phyloP scores from a whole-genome alignment of 2,888 invertebrate species.

The Ornithoptera alexandrae region DNA sequence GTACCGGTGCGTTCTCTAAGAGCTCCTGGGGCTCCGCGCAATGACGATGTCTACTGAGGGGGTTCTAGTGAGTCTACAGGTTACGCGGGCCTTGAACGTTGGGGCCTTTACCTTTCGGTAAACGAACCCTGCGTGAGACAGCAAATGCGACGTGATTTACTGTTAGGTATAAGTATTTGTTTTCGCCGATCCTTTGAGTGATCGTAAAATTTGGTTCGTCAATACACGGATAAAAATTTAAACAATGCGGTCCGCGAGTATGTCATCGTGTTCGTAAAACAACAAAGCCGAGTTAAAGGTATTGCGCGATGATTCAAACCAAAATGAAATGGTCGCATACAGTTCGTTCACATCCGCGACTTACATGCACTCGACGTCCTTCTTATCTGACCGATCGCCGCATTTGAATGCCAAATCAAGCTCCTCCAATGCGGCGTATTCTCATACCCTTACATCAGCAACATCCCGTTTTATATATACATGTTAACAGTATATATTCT shows the following conservation, averaged over 20 bases:
- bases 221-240: constrained; percentile 20
- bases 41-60: too few species aligned
- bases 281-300: constrained; percentile 23
- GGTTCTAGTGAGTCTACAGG: too few species aligned
- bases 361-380: constrained; percentile 19
- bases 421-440: neutral
- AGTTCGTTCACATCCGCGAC: constrained; percentile 26
- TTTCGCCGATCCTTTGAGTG: neutral
- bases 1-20: too few species aligned
- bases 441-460: neutral
- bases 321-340: constrained; percentile 16
- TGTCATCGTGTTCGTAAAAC: constrained; percentile 11
- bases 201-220: neutral
- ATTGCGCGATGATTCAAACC: constrained; percentile 22
- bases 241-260: constrained; percentile 8
- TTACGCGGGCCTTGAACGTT: too few species aligned
- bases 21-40: too few species aligned
- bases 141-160: too few species aligned
- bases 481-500: neutral
- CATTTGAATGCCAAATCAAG: constrained; percentile 13
- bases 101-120: too few species aligned
- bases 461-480: neutral
- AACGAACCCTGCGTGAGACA: too few species aligned
- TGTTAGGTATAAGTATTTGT: too few species aligned
- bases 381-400: constrained; percentile 20